A percentile compares a stretch with the other conserved stretches of the same genome.
Evolutionary conservation across 2,797 vertebrate genomes (phyloP).

Genomic region (Parauchenoglanis punctatus): DNA sequence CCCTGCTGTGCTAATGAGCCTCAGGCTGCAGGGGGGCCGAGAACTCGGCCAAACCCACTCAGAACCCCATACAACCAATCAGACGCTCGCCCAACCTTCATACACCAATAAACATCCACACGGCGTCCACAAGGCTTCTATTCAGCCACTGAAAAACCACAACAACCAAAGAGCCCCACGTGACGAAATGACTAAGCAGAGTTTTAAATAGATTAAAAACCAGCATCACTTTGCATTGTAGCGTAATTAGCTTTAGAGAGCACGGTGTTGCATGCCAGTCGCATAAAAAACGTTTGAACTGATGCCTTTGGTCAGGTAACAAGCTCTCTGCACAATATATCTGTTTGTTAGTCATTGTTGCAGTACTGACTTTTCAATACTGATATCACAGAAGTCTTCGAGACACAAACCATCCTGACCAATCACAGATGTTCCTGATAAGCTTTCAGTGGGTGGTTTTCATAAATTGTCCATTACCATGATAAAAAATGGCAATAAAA

Average conservation of each 20-base stretch:
- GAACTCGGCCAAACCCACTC: constrained; percentile 65
- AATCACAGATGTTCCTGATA: not conserved
- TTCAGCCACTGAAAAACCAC: constrained; percentile 20
- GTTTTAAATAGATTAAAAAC: constrained; percentile 11
- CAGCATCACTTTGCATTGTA: not conserved
- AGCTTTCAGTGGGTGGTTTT: not conserved
- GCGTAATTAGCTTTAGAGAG: not conserved
- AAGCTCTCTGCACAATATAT: not conserved
- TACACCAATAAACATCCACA: constrained; percentile 22
- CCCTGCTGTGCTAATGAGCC: constrained; percentile 83
- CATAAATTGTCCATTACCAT: not conserved
- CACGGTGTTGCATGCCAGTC: not conserved
- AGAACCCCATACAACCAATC: constrained; percentile 39
- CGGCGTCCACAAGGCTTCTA: constrained; percentile 6
- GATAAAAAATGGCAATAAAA: not conserved
- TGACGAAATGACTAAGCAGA: not conserved
- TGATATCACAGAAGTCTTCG: not conserved
- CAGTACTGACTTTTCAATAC: not conserved
- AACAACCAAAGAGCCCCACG: constrained; percentile 22
- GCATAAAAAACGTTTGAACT: not conserved
- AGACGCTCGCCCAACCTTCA: not conserved
- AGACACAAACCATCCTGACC: not conserved
- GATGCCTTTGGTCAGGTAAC: not conserved
- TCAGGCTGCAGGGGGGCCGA: constrained; percentile 70
- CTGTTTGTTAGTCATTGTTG: not conserved